A percentile compares a stretch with the other conserved stretches of the same genome.
phyloP scores from a whole-genome alignment of 2,888 invertebrate genomes.

The Heterodera filipjevi region DNA sequence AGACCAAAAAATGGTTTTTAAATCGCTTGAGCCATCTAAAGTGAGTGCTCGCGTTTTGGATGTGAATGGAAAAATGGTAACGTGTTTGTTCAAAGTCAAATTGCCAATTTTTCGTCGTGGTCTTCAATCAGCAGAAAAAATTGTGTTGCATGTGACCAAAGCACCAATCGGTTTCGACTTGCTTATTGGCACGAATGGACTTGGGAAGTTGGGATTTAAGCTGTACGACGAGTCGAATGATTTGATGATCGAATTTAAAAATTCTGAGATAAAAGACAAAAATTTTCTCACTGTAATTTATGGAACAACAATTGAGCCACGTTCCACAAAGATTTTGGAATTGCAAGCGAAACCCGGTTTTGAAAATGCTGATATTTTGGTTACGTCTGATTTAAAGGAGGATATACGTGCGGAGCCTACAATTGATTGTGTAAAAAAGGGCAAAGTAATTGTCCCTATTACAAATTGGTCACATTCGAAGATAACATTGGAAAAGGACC shows the following conservation, averaged over 20 bases:
- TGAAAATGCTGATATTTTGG: conserved; percentile 9
- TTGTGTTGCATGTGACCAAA: background rate
- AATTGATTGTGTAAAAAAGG: background rate
- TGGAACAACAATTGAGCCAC: background rate
- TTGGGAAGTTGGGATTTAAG: background rate
- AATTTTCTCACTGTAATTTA: background rate
- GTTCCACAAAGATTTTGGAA: background rate
- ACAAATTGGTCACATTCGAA: background rate
- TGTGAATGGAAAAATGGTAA: background rate
- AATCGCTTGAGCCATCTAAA: background rate
- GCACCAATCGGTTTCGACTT: conserved; percentile 6
- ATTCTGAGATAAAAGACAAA: background rate
- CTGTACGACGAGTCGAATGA: background rate
- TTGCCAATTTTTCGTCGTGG: background rate
- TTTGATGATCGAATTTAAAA: background rate
- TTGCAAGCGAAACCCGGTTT: background rate
- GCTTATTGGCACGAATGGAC: conserved; percentile 13
- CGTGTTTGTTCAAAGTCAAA: background rate
- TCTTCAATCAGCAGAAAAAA: background rate
- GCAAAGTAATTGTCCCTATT: background rate
- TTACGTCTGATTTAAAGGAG: background rate
- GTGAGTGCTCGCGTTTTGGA: background rate
- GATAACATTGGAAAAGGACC: background rate
- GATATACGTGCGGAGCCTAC: background rate
- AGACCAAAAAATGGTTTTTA: background rate